phyloP scores from a whole-genome alignment of 1,140 invertebrate genomes.

The Atopsyche davidsoni region DNA sequence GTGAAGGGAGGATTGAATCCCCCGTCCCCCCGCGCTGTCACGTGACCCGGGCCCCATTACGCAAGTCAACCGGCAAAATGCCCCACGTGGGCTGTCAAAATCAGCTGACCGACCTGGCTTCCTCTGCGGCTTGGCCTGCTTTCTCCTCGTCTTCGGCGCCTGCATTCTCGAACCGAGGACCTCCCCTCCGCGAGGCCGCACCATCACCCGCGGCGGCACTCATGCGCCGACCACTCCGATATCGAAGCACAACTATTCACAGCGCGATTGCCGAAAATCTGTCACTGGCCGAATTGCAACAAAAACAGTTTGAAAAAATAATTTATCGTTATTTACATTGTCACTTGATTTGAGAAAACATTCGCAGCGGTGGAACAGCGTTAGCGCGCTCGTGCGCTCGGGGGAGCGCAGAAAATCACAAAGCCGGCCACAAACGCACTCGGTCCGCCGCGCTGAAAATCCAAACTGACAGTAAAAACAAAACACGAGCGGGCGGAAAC shows the following conservation, averaged over 20 bases:
- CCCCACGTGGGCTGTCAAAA: constrained; percentile 24
- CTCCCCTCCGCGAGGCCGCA: not conserved
- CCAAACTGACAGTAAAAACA: too few relatives aligned
- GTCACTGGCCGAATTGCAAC: too few relatives aligned
- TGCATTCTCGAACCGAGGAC: too few relatives aligned
- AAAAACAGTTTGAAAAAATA: too few relatives aligned
- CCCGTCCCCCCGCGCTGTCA: constrained; percentile 3
- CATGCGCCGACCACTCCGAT: constrained; percentile 2
- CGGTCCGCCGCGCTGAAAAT: too few relatives aligned
- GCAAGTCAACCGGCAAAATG: constrained; percentile 17
- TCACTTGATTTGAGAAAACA: too few relatives aligned
- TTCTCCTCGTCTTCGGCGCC: constrained; percentile 15
- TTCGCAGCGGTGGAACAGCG: not conserved
- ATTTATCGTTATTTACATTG: too few relatives aligned
- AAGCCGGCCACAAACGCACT: too few relatives aligned
- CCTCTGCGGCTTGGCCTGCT: constrained; percentile 26
- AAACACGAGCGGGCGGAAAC: not conserved
- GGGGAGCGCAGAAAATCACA: too few relatives aligned
- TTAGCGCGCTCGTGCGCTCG: too few relatives aligned
- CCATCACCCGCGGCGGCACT: constrained; percentile 1
- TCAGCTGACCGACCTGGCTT: constrained; percentile 21
- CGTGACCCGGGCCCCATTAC: constrained; percentile 20
- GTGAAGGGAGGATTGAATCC: too few relatives aligned
- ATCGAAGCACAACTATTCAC: too few relatives aligned
- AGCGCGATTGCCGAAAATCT: not conserved